phyloP scores from a whole-genome alignment of 92 coral and sea anemone genomes.

The Zoanthus gigantus region DNA sequence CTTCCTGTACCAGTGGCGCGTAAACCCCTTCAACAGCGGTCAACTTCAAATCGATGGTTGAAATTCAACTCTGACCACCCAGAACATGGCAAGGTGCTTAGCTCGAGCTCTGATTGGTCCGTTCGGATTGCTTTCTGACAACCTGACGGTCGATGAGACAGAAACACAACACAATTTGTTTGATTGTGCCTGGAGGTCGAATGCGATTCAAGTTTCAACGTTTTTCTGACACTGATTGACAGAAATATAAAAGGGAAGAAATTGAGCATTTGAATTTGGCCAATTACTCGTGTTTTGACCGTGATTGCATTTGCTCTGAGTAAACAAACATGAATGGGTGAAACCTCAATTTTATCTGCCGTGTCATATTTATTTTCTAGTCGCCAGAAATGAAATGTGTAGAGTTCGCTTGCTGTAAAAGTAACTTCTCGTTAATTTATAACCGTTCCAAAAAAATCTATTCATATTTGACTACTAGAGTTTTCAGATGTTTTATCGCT shows the following conservation, averaged over 20 bases:
- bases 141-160: slow-evolving; percentile 26
- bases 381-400: slow-evolving; percentile 17
- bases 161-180: slow-evolving; percentile 49
- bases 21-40: slow-evolving; percentile 24
- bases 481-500: background rate
- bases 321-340: slow-evolving; percentile 33
- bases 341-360: slow-evolving; percentile 38
- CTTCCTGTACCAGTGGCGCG: slow-evolving; percentile 29
- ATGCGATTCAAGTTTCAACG: slow-evolving; percentile 39
- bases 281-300: slow-evolving; percentile 37
- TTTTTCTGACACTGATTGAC: slow-evolving; percentile 51
- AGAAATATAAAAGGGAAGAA: slow-evolving; percentile 44
- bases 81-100: slow-evolving; percentile 23
- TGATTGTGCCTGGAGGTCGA: slow-evolving; percentile 42
- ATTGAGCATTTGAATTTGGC: slow-evolving; percentile 50
- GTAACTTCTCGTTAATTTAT: background rate
- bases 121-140: background rate
- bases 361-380: slow-evolving; percentile 20
- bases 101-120: slow-evolving; percentile 37
- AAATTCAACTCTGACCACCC: slow-evolving; percentile 49
- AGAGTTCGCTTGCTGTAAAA: background rate
- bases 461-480: background rate
- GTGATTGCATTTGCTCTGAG: slow-evolving; percentile 39
- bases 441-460: background rate
- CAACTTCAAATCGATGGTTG: slow-evolving; percentile 38